Percentiles rank a stretch among this genome's conserved stretches.
Evolutionary conservation across 2,888 invertebrate species (phyloP).

Genomic region (Tetheella fluctuosa): DNA sequence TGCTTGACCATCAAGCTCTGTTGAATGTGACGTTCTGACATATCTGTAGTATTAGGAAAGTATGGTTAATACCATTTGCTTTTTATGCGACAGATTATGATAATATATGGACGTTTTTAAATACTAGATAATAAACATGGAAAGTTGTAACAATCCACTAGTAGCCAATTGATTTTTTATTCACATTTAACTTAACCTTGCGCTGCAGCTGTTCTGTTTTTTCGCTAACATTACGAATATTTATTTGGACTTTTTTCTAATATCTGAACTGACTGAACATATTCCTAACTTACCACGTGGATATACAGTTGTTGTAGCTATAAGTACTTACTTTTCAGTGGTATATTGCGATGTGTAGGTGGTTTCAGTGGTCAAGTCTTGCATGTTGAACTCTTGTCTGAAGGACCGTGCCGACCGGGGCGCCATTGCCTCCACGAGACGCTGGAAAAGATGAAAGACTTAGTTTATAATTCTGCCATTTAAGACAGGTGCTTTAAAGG

Average conservation of each 20-base stretch:
- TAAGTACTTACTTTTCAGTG: constrained; percentile 85
- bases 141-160: neutral
- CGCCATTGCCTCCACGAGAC: constrained; percentile 87
- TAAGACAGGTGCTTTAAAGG: neutral
- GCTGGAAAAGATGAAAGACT: constrained; percentile 73
- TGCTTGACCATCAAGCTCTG: constrained; percentile 79
- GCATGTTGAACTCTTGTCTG: constrained; percentile 92
- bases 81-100: no score
- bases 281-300: neutral
- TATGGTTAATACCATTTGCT: constrained; percentile 16
- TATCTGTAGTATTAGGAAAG: constrained; percentile 70
- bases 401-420: constrained; percentile 90
- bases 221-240: neutral
- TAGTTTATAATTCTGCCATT: neutral
- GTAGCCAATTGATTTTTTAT: constrained; percentile 4
- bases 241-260: neutral
- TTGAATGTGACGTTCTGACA: constrained; percentile 83
- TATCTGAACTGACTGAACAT: neutral
- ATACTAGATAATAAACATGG: neutral
- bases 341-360: constrained; percentile 87
- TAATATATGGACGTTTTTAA: no score
- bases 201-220: neutral
- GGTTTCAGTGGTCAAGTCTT: constrained; percentile 87
- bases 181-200: neutral
- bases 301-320: no score